Evolutionary conservation across 2,888 invertebrate genomes (phyloP), one percentile per base, ranked within the genome.

Genomic region (Incurvaria masculella): DNA sequence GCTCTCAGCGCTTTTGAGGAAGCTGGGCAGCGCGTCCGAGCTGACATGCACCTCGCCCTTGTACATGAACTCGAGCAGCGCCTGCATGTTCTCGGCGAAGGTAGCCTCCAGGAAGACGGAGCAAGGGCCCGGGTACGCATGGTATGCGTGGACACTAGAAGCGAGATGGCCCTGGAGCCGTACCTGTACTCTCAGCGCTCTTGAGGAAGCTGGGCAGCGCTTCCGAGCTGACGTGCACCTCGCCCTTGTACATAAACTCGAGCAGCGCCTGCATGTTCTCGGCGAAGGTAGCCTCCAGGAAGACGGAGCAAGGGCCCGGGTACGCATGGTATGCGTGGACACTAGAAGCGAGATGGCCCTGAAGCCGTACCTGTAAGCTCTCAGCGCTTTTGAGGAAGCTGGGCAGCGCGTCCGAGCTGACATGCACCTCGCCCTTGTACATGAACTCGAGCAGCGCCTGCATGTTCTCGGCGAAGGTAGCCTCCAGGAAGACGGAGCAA

Each of bases 211-310:
- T 91, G 64, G 91, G 91, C 59, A 94, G 85, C 56, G 91, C 90
- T 72, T 94, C 93, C 78, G 94, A 93, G 60, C 92, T 92, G 62
- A 94, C 92, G 69, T 94, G 93, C 59, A 94, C 93, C 74, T 94
- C 93, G 51, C 93, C 94, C 69, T 93, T 93, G 81, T 94, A 94
- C 94, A 94, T 94, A 72, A 94, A 94, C 74, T 94, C 93, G 56
- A 94, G 82, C 56, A 94, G 82, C 43, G 93, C 92, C 56, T 91
- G 88, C 91, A 94, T 92, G 72, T 94, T 93, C 65, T 89, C 87
- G 51, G 93, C 91, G 57, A 89, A 87, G 58, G 93, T 94, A 56
- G 93, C 93, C 72, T 94, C 93, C 69, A 94, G 80, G 66, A 94
- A 92, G 64, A 94, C 91, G 63, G 92, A 88, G 64, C 92, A 86